A percentile compares a stretch with the other conserved stretches of the same genome.
Evolutionary conservation across 2,113 vertebrate genomes (phyloP).

Genomic region (Oreamnos americanus): DNA sequence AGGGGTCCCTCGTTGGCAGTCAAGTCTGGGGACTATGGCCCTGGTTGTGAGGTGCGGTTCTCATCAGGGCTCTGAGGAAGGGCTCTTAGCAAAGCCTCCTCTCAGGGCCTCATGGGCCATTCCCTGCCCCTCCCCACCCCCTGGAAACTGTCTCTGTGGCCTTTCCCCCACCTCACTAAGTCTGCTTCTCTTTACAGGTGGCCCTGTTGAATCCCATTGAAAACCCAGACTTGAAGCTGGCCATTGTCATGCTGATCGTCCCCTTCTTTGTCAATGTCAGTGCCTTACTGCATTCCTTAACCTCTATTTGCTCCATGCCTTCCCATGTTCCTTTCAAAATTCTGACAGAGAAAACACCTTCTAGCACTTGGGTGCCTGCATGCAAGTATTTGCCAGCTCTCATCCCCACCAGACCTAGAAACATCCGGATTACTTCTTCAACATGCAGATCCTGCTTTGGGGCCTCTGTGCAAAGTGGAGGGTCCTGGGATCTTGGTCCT

Average conservation of each 20-base stretch:
- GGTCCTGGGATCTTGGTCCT: background rate
- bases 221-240: conserved; percentile 94
- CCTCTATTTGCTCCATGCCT: background rate
- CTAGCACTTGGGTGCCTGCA: background rate
- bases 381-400: background rate
- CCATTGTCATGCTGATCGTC: conserved; percentile 98
- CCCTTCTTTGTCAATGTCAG: conserved; percentile 98
- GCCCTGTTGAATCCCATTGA: conserved; percentile 92
- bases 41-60: background rate
- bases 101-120: background rate
- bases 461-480: background rate
- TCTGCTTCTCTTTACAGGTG: conserved; percentile 84
- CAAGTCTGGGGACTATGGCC: background rate
- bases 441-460: background rate
- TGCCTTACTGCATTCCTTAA: conserved; percentile 43
- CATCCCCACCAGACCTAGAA: background rate
- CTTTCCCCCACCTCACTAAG: conserved; percentile 39
- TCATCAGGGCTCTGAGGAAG: background rate
- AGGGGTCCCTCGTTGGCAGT: background rate
- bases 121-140: too few species aligned
- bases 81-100: background rate
- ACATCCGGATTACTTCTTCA: background rate
- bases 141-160: background rate
- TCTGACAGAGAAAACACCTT: background rate
- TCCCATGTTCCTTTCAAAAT: background rate